Base-by-base conservation (phyloP, 1,140 invertebrate species). In the Ceratosolen fusciceps region DNA sequence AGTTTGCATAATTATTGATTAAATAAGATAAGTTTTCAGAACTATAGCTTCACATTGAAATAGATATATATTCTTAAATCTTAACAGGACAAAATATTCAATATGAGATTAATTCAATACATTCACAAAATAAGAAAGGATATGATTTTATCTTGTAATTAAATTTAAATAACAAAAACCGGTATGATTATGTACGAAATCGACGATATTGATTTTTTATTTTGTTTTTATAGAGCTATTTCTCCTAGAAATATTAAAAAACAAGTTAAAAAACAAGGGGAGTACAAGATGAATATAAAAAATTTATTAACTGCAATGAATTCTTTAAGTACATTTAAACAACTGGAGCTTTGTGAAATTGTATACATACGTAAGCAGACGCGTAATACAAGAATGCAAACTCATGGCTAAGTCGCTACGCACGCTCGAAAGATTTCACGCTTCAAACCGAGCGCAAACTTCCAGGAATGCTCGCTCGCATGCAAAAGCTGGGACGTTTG, bases 401-500 rank as follows among this genome's bases (percentile, higher is more conserved):
- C 29, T 43, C 52, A 49, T 4, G 34, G 16, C 26, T 60, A 43
- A 14, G 2, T 19, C 39, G 47, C 74, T 39, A 39, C 39, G 58
- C 77, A 80, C 72, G 58, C 65, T 47, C 68, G 43, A 58, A 74
- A 84, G 85, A 85, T 84, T 84, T 83, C 74, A 77, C 83, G 81
- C 82, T 83, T 79, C 84, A 84, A 83, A 82, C 81, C 82, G 83
- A 83, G 81, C 80, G 77, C 84, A 84, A 86, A 88, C 84, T 88
- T 87, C 85, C 84, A 81, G 84, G 88, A 88, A 88, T 83, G 84
- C 76, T 83, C 80, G 83, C 87, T 87, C 87, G 87, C 87, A 88
- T 73, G 77, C 68, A 79, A 78, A 78, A 47, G 26, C 60, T 34
- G 7, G n/a, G 39, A 26, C 39, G 14, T 47, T 62, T 74, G 12